Percentiles rank a stretch among this genome's conserved stretches.
phyloP scores from a whole-genome alignment of 2,113 vertebrate species.

The Cyanoderma ruficeps region DNA sequence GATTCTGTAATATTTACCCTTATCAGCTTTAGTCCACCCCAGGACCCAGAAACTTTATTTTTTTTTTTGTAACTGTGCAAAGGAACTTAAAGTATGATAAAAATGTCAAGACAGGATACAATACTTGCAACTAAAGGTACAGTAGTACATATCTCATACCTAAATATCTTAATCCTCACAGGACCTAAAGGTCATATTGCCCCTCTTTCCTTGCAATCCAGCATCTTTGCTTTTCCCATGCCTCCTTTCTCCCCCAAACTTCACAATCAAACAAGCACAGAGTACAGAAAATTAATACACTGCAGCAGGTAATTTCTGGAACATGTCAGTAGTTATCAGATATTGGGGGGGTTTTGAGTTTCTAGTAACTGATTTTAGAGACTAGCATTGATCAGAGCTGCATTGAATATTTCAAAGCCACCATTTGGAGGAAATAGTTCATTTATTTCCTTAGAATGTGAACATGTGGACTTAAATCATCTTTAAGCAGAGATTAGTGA shows the following conservation, averaged over 20 bases:
- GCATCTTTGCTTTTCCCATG: background rate
- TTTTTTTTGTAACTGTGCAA: background rate
- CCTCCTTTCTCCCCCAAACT: background rate
- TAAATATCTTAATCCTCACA: background rate
- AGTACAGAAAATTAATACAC: background rate
- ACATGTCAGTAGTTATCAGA: background rate
- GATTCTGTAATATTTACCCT: background rate
- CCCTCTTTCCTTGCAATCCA: background rate
- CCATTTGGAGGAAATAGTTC: background rate
- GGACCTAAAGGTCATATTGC: background rate
- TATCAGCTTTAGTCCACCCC: background rate
- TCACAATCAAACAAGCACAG: background rate
- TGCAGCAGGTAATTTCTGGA: background rate
- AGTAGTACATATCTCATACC: background rate
- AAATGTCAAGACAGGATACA: background rate
- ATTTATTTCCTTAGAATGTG: background rate
- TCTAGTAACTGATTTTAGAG: background rate
- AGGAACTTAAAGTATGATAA: background rate
- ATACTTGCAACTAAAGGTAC: background rate
- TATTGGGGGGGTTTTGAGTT: background rate
- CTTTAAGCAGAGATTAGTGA: background rate
- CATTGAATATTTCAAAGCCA: background rate
- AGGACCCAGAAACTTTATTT: background rate
- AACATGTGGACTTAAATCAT: accelerated
- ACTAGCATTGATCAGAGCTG: background rate